Evolutionary conservation across 2,888 invertebrate genomes (phyloP), one percentile per base, ranked within the genome.

Genomic region (Tiphia femorata): DNA sequence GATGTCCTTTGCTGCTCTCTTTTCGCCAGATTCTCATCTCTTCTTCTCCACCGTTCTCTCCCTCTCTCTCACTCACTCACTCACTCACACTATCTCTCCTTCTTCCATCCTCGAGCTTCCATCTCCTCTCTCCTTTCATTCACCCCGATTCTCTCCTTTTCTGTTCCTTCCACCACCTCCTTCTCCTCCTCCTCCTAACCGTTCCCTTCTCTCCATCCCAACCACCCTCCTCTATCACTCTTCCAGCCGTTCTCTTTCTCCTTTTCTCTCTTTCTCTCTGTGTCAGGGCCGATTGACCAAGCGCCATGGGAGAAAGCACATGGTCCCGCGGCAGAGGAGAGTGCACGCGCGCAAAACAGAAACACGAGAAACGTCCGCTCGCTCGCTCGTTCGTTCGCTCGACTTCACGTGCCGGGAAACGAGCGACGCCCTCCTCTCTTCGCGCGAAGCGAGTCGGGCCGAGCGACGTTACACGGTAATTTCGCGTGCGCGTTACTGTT

Each of bases 261-360:
- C 33, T 14, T 33, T n/a, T 3, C 20, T 5, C n/a, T 17, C 20
- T 14, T 2, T n/a, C 12, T 33, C 33, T 42, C 47, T 43, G 48
- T 64, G 49, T 69, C 60, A 51, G 60, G 49, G 51, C 33, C 57
- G 57, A 67, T 61, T 48, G 62, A 62, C 56, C 59, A 47, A 51
- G 40, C 57, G 41, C 35, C 44, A 47, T 49, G 50, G 33, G 58
- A 53, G 58, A 67, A 51, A 67, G 57, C 60, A 43, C 38, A 49
- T 27, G 49, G 54, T 30, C n/a, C n/a, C n/a, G n/a, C n/a, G n/a
- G 5, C 12, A 43, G 35, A 44, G 29, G 44, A 49, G 42, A 37
- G 30, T 17, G 54, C 38, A 16, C 30, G 23, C 40, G 41, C 21
- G 25, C 29, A 14, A 33, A 25, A 17, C 43, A 14, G 33, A 33